A percentile compares a stretch with the other conserved stretches of the same genome.
These are phyloP conservation scores for Ornithoptera priamus DNA, from an alignment of 2,888 invertebrate genomes.

Conservation along the genomic window DNA sequence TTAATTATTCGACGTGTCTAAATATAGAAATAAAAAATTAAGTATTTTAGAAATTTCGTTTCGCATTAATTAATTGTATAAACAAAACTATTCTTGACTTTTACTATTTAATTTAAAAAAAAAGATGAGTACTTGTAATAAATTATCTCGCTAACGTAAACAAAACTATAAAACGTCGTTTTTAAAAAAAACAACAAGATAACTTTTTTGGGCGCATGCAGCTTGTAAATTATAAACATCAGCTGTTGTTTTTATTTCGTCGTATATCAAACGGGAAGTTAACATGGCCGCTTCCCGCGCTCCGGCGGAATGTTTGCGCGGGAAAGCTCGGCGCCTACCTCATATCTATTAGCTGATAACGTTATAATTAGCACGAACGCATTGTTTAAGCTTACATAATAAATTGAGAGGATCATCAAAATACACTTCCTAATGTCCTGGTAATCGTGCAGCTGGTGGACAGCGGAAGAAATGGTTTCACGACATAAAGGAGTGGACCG, in stretches of 20 bases:
- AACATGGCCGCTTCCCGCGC: constrained; percentile 5
- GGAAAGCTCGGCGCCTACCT: constrained; percentile 43
- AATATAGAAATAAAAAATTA: no score
- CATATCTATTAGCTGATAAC: constrained; percentile 55
- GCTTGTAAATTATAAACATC: constrained; percentile 16
- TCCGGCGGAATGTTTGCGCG: background rate
- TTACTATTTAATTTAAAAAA: background rate
- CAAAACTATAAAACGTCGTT: background rate
- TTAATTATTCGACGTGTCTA: no score
- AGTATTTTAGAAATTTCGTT: no score
- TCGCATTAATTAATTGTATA: no score
- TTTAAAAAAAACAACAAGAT: constrained; percentile 4
- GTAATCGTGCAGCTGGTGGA: no score
- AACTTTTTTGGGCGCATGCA: background rate
- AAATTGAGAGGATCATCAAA: background rate
- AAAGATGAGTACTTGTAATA: background rate
- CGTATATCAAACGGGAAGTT: constrained; percentile 1
- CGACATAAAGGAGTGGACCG: no score
- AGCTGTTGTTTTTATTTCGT: constrained; percentile 23
- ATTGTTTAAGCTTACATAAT: background rate
- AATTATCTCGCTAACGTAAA: constrained; percentile 2
- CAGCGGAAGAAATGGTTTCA: no score
- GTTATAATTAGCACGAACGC: constrained; percentile 43
- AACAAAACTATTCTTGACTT: no score
- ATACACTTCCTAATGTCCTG: no score